Conservation (phyloP, 2,797 vertebrate species). For the Acanthiza pusilla region DNA sequence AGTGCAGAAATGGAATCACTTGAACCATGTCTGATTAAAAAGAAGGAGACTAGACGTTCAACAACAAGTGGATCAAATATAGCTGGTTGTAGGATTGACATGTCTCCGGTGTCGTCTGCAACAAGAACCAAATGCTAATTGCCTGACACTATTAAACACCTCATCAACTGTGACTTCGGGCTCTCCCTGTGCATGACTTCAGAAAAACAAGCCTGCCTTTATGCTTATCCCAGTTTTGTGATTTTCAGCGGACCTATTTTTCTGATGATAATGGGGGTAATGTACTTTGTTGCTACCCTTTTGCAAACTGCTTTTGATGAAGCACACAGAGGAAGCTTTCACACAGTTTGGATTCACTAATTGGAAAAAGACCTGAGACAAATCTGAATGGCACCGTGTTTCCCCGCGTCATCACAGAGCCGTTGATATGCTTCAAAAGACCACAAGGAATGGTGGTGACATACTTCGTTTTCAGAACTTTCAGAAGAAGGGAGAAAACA, state of each 20-base stretch:
- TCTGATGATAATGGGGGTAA: slow-evolving; percentile 7
- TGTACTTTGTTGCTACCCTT: not conserved
- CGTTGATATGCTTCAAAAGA: slow-evolving; percentile 16
- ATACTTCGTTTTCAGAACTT: not conserved
- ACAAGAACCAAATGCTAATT: slow-evolving; percentile 38
- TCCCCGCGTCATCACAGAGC: slow-evolving; percentile 29
- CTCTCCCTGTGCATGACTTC: slow-evolving; percentile 19
- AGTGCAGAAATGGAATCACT: not conserved
- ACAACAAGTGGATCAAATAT: slow-evolving; percentile 38
- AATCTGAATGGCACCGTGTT: slow-evolving; percentile 14
- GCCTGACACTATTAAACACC: slow-evolving; percentile 42
- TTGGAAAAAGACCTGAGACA: slow-evolving; percentile 53
- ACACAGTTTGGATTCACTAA: slow-evolving; percentile 28
- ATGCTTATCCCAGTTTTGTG: not conserved
- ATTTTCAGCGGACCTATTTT: slow-evolving; percentile 16
- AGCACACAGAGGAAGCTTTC: slow-evolving; percentile 17
- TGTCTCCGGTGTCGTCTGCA: not conserved
- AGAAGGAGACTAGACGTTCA: not conserved
- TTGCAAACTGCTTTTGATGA: slow-evolving; percentile 26
- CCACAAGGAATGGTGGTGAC: slow-evolving; percentile 53
- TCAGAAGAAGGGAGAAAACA: slow-evolving; percentile 3
- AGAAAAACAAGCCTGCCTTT: slow-evolving; percentile 41
- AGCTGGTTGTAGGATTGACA: not conserved
- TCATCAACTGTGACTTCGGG: slow-evolving; percentile 15
- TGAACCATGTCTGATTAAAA: slow-evolving; percentile 27